phyloP scores from a whole-genome alignment of 1,140 invertebrate species.

The Laodelphax striatellus region DNA sequence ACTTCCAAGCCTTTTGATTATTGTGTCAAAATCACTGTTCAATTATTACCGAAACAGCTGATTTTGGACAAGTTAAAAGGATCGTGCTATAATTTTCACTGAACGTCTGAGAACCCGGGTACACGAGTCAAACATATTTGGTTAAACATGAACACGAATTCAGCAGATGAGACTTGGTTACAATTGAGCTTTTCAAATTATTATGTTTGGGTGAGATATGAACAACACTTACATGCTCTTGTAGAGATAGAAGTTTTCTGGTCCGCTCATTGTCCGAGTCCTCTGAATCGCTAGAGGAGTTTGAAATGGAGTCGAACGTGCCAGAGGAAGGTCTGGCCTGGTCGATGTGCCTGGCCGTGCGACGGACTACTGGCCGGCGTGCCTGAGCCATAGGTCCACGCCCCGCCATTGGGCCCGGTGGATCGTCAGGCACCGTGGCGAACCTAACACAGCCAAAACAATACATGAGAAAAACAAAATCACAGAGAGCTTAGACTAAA shows the following conservation, averaged over 20 bases:
- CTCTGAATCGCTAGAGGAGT: constrained; percentile 61
- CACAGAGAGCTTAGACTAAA: too few relatives aligned
- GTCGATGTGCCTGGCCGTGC: too few relatives aligned
- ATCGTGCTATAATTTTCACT: too few relatives aligned
- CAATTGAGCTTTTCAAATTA: background rate
- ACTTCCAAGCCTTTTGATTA: too few relatives aligned
- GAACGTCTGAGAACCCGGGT: too few relatives aligned
- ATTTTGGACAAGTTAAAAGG: too few relatives aligned
- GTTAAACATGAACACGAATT: too few relatives aligned
- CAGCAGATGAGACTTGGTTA: background rate
- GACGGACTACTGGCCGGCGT: too few relatives aligned
- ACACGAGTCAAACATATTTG: too few relatives aligned
- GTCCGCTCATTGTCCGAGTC: constrained; percentile 75
- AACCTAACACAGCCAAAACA: constrained; percentile 44
- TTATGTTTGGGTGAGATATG: background rate
- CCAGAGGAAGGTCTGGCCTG: constrained; percentile 36
- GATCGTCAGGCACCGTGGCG: constrained; percentile 91
- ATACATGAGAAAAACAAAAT: constrained; percentile 6
- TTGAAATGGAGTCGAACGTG: constrained; percentile 50
- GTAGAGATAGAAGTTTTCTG: constrained; percentile 69
- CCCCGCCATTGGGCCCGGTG: constrained; percentile 38
- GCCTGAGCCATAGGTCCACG: too few relatives aligned
- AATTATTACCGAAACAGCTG: too few relatives aligned
- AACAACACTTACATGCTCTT: constrained; percentile 58
- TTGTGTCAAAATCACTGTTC: too few relatives aligned